phyloP scores from a whole-genome alignment of 1,140 invertebrate genomes.

The Oedothorax gibbosus region DNA sequence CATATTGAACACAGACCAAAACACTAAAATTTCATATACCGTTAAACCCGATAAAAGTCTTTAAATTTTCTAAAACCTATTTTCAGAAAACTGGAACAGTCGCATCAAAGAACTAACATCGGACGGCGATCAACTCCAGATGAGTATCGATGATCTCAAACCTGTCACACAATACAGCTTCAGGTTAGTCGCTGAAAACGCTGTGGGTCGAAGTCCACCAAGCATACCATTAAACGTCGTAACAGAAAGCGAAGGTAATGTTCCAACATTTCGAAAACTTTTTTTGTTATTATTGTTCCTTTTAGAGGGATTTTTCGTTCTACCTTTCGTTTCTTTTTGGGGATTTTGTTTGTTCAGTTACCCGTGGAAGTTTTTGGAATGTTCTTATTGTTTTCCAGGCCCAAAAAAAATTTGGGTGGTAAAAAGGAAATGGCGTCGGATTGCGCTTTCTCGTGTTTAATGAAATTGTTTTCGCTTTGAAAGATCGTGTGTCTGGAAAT shows the following conservation, averaged over 20 bases:
- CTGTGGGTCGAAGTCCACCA: conserved; percentile 90
- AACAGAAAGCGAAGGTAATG: conserved; percentile 82
- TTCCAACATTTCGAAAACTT: not conserved
- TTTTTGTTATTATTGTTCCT: not conserved
- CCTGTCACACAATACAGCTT: conserved; percentile 96
- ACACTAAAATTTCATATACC: too few relatives aligned
- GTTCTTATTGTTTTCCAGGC: conserved; percentile 36
- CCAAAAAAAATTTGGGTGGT: not conserved
- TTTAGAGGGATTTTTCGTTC: conserved; percentile 11
- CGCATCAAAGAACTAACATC: conserved; percentile 66
- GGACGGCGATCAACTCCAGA: conserved; percentile 81
- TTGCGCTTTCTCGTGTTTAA: conserved; percentile 39
- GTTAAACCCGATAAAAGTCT: too few relatives aligned
- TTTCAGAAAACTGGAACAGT: conserved; percentile 36
- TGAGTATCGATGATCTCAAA: conserved; percentile 81
- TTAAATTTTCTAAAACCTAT: not conserved
- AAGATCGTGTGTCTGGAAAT: not conserved
- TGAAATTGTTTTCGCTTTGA: conserved; percentile 49
- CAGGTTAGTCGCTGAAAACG: conserved; percentile 94
- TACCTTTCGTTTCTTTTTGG: conserved; percentile 15
- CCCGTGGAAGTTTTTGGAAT: conserved; percentile 16
- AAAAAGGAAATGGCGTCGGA: not conserved
- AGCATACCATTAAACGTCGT: conserved; percentile 90
- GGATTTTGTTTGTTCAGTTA: conserved; percentile 29
- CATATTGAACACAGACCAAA: too few relatives aligned